phyloP scores from a whole-genome alignment of 2,888 invertebrate genomes.

The Drosophila buzzatii region DNA sequence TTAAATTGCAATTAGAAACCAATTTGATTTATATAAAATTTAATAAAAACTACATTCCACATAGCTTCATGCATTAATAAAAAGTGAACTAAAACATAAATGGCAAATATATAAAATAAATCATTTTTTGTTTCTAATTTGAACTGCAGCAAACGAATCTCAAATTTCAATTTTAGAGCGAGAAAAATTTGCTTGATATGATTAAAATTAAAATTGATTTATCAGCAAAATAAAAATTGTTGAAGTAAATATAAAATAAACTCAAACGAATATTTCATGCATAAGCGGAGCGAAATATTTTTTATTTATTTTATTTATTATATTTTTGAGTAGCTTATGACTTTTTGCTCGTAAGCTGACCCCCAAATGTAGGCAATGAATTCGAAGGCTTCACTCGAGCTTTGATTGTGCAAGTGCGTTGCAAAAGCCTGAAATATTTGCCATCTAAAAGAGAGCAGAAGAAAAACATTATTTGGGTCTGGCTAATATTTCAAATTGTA shows the following conservation, averaged over 20 bases:
- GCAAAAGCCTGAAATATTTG: conserved; percentile 32
- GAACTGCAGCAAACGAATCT: not conserved
- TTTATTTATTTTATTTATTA: not conserved
- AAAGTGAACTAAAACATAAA: not conserved
- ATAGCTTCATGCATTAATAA: not conserved
- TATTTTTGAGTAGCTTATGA: not conserved
- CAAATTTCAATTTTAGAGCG: not conserved
- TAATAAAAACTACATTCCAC: not conserved
- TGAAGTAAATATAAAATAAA: not conserved
- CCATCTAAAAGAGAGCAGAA: conserved; percentile 10
- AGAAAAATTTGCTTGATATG: not conserved
- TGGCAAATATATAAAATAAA: not conserved
- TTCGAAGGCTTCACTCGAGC: conserved; percentile 22
- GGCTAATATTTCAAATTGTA: conserved; percentile 74
- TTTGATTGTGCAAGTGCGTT: conserved; percentile 36
- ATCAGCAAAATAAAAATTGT: not conserved
- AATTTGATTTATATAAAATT: not conserved
- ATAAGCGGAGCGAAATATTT: not conserved
- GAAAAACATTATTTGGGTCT: conserved; percentile 52
- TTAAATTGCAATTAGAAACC: not conserved
- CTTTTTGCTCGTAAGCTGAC: not conserved
- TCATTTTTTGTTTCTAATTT: not conserved
- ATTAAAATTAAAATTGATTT: not conserved
- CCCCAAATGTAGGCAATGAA: conserved; percentile 25
- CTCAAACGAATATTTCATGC: not conserved